Conservation (phyloP, 2,888 invertebrate genomes). For the Torymus aiolomorphi region DNA sequence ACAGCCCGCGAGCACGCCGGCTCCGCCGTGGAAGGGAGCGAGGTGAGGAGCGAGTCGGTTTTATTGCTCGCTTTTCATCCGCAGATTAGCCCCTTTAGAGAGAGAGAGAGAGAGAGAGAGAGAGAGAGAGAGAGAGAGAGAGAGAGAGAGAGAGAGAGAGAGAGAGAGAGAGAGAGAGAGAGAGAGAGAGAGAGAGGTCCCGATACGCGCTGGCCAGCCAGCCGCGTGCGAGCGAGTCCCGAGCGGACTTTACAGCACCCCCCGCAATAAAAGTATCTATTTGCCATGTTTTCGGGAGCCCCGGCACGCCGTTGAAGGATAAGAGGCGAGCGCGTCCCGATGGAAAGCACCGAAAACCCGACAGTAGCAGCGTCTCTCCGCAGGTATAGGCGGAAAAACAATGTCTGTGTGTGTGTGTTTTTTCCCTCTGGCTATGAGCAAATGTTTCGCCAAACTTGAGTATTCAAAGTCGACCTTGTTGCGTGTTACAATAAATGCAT, state of each 20-base stretch:
- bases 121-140: too few relatives aligned
- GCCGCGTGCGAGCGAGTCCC: slow-evolving; percentile 59
- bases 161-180: too few relatives aligned
- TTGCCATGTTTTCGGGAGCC: slow-evolving; percentile 67
- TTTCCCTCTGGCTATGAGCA: too few relatives aligned
- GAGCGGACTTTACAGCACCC: slow-evolving; percentile 69
- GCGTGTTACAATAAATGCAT: too few relatives aligned
- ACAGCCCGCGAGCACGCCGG: too few relatives aligned
- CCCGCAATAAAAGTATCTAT: slow-evolving; percentile 72
- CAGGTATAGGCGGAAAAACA: too few relatives aligned
- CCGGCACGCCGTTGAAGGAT: slow-evolving; percentile 16
- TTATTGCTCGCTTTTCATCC: slow-evolving; percentile 73
- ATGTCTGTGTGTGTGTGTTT: too few relatives aligned
- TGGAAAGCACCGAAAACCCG: background rate
- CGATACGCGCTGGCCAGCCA: slow-evolving; percentile 65
- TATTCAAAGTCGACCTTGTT: too few relatives aligned
- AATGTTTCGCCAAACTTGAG: too few relatives aligned
- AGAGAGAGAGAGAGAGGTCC: slow-evolving; percentile 63
- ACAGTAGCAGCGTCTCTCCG: background rate
- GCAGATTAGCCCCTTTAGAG: slow-evolving; percentile 72
- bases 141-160: too few relatives aligned
- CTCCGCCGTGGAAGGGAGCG: background rate
- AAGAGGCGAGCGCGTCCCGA: background rate
- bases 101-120: slow-evolving; percentile 61
- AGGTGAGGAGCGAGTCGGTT: slow-evolving; percentile 61